Evolutionary conservation across 2,888 invertebrate species (phyloP).

Genomic region (Aproaerema taeniolella): DNA sequence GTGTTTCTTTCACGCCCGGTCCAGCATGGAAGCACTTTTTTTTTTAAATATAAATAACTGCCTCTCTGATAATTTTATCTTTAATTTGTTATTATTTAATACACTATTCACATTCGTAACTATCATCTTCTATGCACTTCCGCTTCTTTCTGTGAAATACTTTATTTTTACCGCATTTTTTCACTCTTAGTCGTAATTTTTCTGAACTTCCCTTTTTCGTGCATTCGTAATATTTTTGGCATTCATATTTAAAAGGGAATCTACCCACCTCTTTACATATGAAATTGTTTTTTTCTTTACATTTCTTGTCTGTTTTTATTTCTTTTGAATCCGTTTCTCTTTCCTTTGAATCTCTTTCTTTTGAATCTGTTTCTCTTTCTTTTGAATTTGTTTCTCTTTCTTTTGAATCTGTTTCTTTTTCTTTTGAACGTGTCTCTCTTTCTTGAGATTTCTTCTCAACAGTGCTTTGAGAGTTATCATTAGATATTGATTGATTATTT

Average conservation of each 20-base stretch:
- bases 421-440: neutral
- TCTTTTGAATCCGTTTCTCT: conserved; percentile 23
- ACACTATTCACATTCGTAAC: conserved; percentile 48
- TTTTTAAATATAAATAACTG: too few species aligned
- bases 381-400: too few species aligned
- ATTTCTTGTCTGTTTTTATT: conserved; percentile 10
- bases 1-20: too few species aligned
- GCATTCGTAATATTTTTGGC: conserved; percentile 66
- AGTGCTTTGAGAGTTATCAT: conserved; percentile 24
- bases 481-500: conserved; percentile 14
- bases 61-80: too few species aligned
- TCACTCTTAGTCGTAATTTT: conserved; percentile 43
- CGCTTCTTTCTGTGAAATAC: conserved; percentile 53
- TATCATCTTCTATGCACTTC: conserved; percentile 51
- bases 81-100: too few species aligned
- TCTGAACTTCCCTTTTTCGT: conserved; percentile 35
- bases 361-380: conserved; percentile 26
- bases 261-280: conserved; percentile 48
- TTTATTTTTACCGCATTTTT: conserved; percentile 59
- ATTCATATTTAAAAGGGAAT: conserved; percentile 51
- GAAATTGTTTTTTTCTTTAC: conserved; percentile 26
- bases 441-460: conserved; percentile 23
- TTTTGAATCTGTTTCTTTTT: conserved; percentile 5
- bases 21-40: too few species aligned
- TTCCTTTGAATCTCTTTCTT: neutral